Conservation (phyloP, 2,113 vertebrate genomes). For the Tupaia tana region DNA sequence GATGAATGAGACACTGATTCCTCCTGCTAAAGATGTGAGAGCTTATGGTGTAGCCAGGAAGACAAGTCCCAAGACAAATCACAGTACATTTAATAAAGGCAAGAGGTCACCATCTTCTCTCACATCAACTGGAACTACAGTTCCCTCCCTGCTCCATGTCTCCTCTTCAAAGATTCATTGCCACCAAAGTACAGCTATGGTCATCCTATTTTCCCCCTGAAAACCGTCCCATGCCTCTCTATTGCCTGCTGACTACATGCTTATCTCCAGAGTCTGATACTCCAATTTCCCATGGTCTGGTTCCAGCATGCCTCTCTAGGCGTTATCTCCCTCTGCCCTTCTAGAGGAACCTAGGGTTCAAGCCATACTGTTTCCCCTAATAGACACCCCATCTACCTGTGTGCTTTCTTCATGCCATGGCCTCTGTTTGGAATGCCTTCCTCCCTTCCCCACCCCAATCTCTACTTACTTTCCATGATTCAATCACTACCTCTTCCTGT, state of each 20-base stretch:
- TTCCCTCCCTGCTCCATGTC: background rate
- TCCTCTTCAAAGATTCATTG: background rate
- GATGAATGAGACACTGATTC: background rate
- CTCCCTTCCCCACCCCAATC: background rate
- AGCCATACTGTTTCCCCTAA: background rate
- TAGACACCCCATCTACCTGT: background rate
- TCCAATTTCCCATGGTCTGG: background rate
- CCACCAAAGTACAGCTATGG: background rate
- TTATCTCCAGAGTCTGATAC: background rate
- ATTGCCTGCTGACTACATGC: background rate
- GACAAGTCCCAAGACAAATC: background rate
- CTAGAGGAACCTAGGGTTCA: background rate
- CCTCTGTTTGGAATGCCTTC: background rate
- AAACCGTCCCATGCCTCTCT: background rate
- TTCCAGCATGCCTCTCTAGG: background rate
- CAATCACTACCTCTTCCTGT: background rate
- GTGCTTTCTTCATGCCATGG: background rate
- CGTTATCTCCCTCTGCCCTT: background rate
- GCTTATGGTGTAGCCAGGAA: background rate
- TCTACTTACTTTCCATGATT: background rate
- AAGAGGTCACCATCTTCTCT: background rate
- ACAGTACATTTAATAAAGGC: conserved; percentile 12
- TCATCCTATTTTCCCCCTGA: background rate
- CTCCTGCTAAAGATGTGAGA: background rate
- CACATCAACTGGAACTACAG: background rate